A percentile compares a stretch with the other conserved stretches of the same genome.
phyloP scores from a whole-genome alignment of 1,140 invertebrate genomes.

The Hetaerina americana region DNA sequence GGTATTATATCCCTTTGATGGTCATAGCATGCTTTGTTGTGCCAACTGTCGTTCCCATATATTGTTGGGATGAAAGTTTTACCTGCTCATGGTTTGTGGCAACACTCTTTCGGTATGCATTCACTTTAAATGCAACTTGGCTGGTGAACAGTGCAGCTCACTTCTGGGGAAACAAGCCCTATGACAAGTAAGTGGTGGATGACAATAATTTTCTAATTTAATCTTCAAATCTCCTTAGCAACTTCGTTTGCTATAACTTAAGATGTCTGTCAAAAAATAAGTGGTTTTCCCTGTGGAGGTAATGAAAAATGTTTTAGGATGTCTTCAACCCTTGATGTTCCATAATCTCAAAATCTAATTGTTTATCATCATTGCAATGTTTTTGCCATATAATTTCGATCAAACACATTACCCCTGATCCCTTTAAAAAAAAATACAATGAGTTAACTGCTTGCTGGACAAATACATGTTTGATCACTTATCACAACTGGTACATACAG shows the following conservation, averaged over 20 bases:
- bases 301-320: background rate
- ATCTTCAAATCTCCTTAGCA: background rate
- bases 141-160: slow-evolving; percentile 91
- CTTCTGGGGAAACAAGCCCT: slow-evolving; percentile 80
- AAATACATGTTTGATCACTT: too few relatives aligned
- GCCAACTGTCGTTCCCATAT: slow-evolving; percentile 71
- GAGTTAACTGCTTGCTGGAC: too few relatives aligned
- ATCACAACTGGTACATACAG: too few relatives aligned
- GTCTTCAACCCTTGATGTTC: background rate
- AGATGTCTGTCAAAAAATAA: background rate
- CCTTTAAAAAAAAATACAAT: too few relatives aligned
- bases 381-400: too few relatives aligned
- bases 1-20: slow-evolving; percentile 73
- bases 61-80: slow-evolving; percentile 71
- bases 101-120: slow-evolving; percentile 70
- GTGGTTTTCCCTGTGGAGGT: background rate
- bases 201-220: background rate
- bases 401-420: too few relatives aligned
- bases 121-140: slow-evolving; percentile 88
- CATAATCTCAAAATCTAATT: too few relatives aligned
- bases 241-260: background rate
- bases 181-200: slow-evolving; percentile 57
- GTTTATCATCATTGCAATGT: too few relatives aligned
- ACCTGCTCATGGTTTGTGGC: slow-evolving; percentile 68
- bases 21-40: slow-evolving; percentile 71